A percentile compares a stretch with the other conserved stretches of the same genome.
These are phyloP conservation scores for Medauroidea extradentata DNA, from an alignment of 1,140 invertebrate genomes.

Conservation along the genomic window DNA sequence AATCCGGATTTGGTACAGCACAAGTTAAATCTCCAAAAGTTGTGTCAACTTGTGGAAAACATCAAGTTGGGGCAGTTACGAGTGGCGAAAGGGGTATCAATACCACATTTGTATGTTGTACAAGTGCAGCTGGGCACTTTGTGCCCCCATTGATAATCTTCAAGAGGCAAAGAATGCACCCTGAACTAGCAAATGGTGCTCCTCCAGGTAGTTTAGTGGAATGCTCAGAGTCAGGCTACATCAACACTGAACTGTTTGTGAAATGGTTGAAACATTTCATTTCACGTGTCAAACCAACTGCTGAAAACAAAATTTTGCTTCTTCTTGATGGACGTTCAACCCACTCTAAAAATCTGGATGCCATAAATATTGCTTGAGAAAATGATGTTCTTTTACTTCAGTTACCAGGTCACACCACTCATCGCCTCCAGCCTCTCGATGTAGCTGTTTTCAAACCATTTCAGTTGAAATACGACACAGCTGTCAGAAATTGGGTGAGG, in stretches of 20 bases:
- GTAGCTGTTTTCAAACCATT: constrained; percentile 33
- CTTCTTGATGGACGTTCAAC: constrained; percentile 29
- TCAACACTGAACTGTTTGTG: constrained; percentile 17
- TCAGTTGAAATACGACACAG: constrained; percentile 17
- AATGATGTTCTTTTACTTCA: constrained; percentile 4
- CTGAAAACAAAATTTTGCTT: constrained; percentile 10
- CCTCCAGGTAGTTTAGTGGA: constrained; percentile 9
- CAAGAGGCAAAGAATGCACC: background rate
- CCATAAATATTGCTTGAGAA: background rate
- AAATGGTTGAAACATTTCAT: constrained; percentile 23
- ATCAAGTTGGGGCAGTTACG: constrained; percentile 31
- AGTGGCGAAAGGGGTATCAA: constrained; percentile 32
- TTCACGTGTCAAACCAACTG: constrained; percentile 16
- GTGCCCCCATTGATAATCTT: constrained; percentile 35
- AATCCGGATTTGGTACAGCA: no score
- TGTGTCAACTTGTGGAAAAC: constrained; percentile 20
- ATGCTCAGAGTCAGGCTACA: constrained; percentile 29
- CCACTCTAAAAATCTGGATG: constrained; percentile 18
- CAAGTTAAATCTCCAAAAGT: constrained; percentile 23
- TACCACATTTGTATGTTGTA: constrained; percentile 25
- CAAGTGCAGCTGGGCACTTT: constrained; percentile 29
- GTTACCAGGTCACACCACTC: constrained; percentile 31
- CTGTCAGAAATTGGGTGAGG: constrained; percentile 15
- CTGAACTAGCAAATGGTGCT: background rate
- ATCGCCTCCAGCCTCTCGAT: constrained; percentile 39